These are phyloP conservation scores for Oophaga sylvatica DNA, from an alignment of 2,797 vertebrate species.

Conservation along the genomic window DNA sequence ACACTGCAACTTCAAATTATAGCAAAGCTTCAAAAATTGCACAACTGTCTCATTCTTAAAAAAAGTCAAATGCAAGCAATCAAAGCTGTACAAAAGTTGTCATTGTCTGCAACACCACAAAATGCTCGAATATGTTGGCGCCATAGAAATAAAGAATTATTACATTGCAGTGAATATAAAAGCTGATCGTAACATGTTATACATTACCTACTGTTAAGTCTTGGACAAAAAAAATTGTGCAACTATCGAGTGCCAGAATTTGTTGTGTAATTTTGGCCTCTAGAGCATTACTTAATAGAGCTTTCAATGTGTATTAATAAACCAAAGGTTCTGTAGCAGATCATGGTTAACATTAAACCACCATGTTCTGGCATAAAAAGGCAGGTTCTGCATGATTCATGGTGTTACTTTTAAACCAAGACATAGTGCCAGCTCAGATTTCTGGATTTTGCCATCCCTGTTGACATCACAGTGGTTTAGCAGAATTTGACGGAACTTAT, in stretches of 20 bases:
- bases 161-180: not conserved
- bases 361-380: conserved; percentile 53
- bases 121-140: too few species aligned
- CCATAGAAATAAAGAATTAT: too few species aligned
- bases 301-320: conserved; percentile 9
- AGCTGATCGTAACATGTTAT: not conserved
- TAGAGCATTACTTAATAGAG: not conserved
- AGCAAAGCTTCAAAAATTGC: not conserved
- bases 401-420: conserved; percentile 86
- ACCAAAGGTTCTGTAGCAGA: conserved; percentile 57
- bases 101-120: not conserved
- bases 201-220: not conserved
- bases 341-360: conserved; percentile 58
- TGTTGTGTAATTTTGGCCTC: not conserved
- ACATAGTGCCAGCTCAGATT: conserved; percentile 90
- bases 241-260: not conserved
- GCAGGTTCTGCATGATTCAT: conserved; percentile 40
- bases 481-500: conserved; percentile 86
- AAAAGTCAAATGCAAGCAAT: not conserved
- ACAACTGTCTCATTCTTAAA: not conserved
- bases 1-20: not conserved
- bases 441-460: conserved; percentile 95
- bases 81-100: not conserved
- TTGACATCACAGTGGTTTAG: conserved; percentile 91
- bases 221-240: not conserved